Evolutionary conservation across 1,140 invertebrate genomes (phyloP).

Genomic region (Drosophila funebris): DNA sequence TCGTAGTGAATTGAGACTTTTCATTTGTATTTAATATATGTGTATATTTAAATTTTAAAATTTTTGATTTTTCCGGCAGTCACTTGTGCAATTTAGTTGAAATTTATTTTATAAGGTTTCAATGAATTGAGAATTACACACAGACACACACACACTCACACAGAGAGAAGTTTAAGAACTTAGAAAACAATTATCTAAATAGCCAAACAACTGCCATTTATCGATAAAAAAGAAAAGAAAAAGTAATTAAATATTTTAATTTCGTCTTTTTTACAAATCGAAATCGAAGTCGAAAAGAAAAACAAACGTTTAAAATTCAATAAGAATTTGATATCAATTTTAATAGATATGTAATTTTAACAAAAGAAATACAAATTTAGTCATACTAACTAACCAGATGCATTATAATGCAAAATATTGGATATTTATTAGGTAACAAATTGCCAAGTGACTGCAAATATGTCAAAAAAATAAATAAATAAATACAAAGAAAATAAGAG

Average conservation of each 20-base stretch:
- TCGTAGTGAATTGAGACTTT: conserved; percentile 43
- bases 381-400: conserved; percentile 36
- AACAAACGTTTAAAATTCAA: conserved; percentile 53
- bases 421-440: conserved; percentile 33
- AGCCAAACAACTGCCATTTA: conserved; percentile 82
- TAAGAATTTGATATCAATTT: conserved; percentile 69
- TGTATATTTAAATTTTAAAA: not conserved
- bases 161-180: no score
- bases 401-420: conserved; percentile 49
- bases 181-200: conserved; percentile 54
- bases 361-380: conserved; percentile 39
- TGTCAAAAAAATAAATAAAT: conserved; percentile 45
- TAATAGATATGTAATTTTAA: conserved; percentile 63
- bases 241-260: conserved; percentile 58
- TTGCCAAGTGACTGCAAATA: conserved; percentile 76
- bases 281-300: conserved; percentile 33
- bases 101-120: conserved; percentile 67
- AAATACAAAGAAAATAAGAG: conserved; percentile 2
- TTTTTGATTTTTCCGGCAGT: conserved; percentile 48
- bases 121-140: conserved; percentile 33
- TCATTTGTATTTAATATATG: conserved; percentile 31
- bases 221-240: conserved; percentile 33
- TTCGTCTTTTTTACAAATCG: conserved; percentile 54
- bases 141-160: not conserved
- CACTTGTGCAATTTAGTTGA: conserved; percentile 64